Percentiles rank a stretch among this genome's conserved stretches.
Conservation (phyloP, 2,113 vertebrate genomes). For the Phyllostomus hastatus region DNA sequence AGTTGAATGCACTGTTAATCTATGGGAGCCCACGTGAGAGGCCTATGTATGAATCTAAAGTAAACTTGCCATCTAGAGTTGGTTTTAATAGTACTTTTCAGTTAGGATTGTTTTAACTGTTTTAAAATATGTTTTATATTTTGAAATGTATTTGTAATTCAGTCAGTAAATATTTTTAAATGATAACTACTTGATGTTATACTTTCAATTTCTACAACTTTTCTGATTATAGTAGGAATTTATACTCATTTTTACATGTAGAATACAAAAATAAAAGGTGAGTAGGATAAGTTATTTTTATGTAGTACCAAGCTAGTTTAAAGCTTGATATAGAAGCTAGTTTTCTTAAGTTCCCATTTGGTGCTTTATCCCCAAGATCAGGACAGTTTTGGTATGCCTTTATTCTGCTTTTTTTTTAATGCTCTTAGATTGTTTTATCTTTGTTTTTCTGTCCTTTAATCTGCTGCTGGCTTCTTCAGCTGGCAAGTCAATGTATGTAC, state of each 20-base stretch:
- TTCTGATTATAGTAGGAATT: not conserved
- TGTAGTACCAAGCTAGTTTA: not conserved
- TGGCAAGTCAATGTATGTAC: not conserved
- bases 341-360: not conserved
- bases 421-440: not conserved
- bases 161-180: not conserved
- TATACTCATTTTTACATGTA: not conserved
- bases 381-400: not conserved
- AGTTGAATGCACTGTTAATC: not conserved
- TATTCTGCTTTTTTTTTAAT: slow-evolving; percentile 10
- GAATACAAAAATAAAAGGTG: not conserved
- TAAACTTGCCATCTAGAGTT: not conserved
- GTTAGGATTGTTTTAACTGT: not conserved
- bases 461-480: not conserved
- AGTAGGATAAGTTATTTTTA: not conserved
- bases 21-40: not conserved
- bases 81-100: slow-evolving; percentile 17
- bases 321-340: not conserved
- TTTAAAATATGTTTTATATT: not conserved
- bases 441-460: not conserved
- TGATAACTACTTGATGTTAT: not conserved
- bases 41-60: not conserved
- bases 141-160: not conserved
- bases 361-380: not conserved
- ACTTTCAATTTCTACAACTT: not conserved